Evolutionary conservation across 1,140 invertebrate genomes (phyloP).

Genomic region (Papilio machaon): DNA sequence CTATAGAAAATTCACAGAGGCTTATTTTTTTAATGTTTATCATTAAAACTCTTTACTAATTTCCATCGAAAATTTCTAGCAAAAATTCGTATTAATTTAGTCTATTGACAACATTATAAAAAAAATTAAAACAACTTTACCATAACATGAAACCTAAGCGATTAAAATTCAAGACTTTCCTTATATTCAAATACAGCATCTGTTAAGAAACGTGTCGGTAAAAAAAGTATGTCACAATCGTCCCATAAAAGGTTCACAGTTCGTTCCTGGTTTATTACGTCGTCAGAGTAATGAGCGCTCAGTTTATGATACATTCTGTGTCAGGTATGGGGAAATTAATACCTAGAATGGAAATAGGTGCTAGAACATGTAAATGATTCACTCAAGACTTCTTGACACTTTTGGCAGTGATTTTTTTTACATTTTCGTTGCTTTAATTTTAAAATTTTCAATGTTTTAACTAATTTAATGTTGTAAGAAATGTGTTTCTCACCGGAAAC

Average conservation of each 20-base stretch:
- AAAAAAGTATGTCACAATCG: slow-evolving; percentile 1
- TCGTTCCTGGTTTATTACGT: slow-evolving; percentile 17
- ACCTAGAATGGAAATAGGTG: neutral
- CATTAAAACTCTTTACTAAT: too few species aligned
- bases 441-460: too few species aligned
- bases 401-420: neutral
- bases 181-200: slow-evolving; percentile 18
- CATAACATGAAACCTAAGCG: neutral
- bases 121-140: slow-evolving; percentile 30
- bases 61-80: too few species aligned
- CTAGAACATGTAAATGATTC: neutral
- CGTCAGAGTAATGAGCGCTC: neutral
- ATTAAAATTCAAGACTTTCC: slow-evolving; percentile 14
- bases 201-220: neutral
- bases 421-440: neutral
- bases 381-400: neutral
- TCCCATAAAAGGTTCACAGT: slow-evolving; percentile 9
- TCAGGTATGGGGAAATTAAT: neutral
- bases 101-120: slow-evolving; percentile 35
- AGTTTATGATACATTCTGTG: neutral
- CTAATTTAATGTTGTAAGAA: too few species aligned
- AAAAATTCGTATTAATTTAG: neutral
- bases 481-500: too few species aligned
- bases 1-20: too few species aligned
- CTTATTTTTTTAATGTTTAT: too few species aligned